Evolutionary conservation across 2,113 vertebrate genomes (phyloP), one percentile per base, ranked within the genome.

Genomic region (Atrichornis clamosus): DNA sequence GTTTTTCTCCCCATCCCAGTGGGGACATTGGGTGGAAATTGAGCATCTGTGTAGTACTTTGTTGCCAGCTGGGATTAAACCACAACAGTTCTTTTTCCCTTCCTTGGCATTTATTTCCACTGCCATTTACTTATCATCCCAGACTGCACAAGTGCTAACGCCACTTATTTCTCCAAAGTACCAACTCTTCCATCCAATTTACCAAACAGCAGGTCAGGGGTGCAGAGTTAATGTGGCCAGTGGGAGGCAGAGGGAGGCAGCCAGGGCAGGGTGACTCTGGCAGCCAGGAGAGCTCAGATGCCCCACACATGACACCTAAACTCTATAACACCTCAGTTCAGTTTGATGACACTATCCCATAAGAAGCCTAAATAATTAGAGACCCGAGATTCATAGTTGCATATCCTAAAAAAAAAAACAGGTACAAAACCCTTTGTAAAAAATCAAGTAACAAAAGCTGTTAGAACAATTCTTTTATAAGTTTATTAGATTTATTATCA

Each of bases 311-410:
- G 9, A 6, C 73, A 64, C 27, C 55, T 30, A 13, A 21, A 68
- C 4, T 0, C 59, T 3, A 0, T 5, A 68, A 70, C 13, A 16
- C 8, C 30, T 28, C 33, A 2, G 9, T 8, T 63, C 17, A 21
- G 14, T 33, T 39, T 30, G 20, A 33, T 30, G 20, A 20, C 19
- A 8, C 1, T 15, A 7, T n/a, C 15, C 35, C 27, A 6, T 33
- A 68, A 46, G 15, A 41, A 33, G 7, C 23, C 30, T 50, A 19
- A 53, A 56, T 75, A 56, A 72, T n/a, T 21, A 80, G 30, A 76
- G 37, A 62, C 5, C 39, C 18, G 21, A 44, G 20, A 47, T 49
- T 65, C 52, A 59, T 14, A 49, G 14, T 15, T 42, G 41, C 8
- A 20, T 41, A 41, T 13, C 5, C 18, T 46, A 84, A 41, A 41